phyloP scores from a whole-genome alignment of 2,797 vertebrate genomes.

The Crax fasciolata region DNA sequence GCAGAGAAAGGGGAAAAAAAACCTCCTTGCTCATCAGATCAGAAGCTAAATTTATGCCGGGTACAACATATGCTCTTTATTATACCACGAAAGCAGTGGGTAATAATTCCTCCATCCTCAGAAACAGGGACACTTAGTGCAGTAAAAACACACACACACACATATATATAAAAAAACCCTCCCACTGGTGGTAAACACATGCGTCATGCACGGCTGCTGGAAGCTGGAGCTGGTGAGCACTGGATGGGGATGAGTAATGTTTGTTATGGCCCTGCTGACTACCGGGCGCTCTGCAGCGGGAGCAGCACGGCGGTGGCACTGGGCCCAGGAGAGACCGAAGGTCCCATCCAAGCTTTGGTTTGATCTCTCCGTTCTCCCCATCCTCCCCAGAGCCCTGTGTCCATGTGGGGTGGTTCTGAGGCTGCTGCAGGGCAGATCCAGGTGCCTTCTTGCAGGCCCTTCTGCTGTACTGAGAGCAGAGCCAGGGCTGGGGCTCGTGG shows the following conservation, averaged over 20 bases:
- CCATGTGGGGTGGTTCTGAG: rapidly evolving
- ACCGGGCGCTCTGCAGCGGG: background rate
- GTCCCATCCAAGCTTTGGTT: background rate
- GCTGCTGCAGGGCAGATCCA: background rate
- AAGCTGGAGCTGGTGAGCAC: conserved; percentile 45
- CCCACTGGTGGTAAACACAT: conserved; percentile 57
- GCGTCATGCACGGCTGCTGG: conserved; percentile 34
- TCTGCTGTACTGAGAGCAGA: background rate
- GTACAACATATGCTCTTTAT: conserved; percentile 35
- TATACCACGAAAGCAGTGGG: background rate
- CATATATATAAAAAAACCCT: background rate
- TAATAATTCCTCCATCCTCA: conserved; percentile 35
- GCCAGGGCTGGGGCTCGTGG: background rate
- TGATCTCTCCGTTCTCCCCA: background rate
- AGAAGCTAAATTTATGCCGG: conserved; percentile 36
- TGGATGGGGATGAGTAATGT: conserved; percentile 53
- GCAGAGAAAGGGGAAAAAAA: background rate
- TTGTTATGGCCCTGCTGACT: conserved; percentile 47
- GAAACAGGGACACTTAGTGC: conserved; percentile 30
- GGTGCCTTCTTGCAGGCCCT: rapidly evolving
- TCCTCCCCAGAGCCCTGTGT: rapidly evolving
- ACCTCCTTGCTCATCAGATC: conserved; percentile 7
- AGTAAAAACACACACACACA: conserved; percentile 2
- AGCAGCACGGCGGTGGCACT: background rate
- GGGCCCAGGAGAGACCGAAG: background rate